Percentiles rank a stretch among this genome's conserved stretches.
Conservation (phyloP, 2,113 vertebrate genomes). For the Paradisaea rubra region DNA sequence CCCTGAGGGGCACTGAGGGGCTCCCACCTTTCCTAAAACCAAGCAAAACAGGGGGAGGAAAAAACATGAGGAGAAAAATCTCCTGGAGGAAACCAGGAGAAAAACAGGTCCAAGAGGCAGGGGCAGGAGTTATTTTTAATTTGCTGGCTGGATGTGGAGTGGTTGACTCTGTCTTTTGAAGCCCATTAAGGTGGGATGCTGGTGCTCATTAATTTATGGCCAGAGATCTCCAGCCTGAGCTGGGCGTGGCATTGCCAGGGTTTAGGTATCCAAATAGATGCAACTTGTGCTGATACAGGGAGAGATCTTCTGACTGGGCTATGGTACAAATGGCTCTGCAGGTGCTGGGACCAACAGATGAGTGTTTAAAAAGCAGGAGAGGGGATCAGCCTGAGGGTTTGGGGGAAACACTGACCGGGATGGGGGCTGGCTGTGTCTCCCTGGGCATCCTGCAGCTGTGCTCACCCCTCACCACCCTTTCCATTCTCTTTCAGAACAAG, state of each 20-base stretch:
- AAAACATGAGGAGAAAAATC: no score
- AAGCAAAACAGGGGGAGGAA: accelerated
- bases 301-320: neutral
- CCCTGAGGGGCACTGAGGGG: neutral
- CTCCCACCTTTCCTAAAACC: neutral
- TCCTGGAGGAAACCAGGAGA: neutral
- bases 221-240: neutral
- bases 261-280: neutral
- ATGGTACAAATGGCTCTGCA: accelerated
- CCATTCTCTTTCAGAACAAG: constrained; percentile 86
- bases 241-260: accelerated
- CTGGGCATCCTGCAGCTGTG: accelerated
- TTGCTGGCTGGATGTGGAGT: neutral
- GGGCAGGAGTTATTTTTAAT: neutral
- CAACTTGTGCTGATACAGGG: neutral
- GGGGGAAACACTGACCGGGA: accelerated
- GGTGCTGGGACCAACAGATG: accelerated
- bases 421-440: neutral
- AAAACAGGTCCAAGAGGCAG: neutral
- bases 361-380: neutral
- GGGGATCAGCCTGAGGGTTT: accelerated
- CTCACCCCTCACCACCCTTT: neutral
- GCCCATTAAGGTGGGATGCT: neutral
- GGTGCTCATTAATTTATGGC: neutral
- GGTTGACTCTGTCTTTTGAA: neutral